Base-by-base conservation (phyloP, 2,888 invertebrate species). In the Iselma pallidipennis region DNA sequence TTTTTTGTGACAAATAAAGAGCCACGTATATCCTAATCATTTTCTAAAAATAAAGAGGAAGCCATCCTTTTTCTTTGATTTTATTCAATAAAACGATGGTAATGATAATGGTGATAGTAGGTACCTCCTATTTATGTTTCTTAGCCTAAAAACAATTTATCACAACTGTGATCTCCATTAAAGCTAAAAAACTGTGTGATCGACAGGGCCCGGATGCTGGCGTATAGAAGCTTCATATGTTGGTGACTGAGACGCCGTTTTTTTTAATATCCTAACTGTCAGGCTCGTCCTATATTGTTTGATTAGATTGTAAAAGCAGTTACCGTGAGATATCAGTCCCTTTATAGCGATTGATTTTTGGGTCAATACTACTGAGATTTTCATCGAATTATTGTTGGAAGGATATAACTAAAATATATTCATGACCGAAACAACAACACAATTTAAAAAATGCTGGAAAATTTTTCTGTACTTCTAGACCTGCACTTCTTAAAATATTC, bases 251-350 rank as follows among this genome's bases (percentile, higher is more conserved):
- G 19, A 10, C 9, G 9, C 9, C 2, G 51, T 29, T 6, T 61
- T 54, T 56, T 61, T 61, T 57, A 61, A 61, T 61, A 61, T 61
- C 61, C 61, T 53, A 23, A 29, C 57, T 61, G 61, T 57, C 61
- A 42, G 57, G 42, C 26, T 49, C 31, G 48, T 55, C 49, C 49
- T 51, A 28, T 51, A 51, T 51, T 29, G 51, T 51, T 28, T 51
- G 16, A 51, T 31, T 26, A 19, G 12, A 19, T 28, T 28, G 29
- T 21, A 29, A 51, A 51, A 6, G 29, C 51, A 21, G 16, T 14
- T 16, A 37, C 16, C 9, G 37, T 37, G 7, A 37, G 37, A 7
- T 37, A 37, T 37, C n/a, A 37, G 19, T 4, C 16, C 16, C 6
- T 16, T 16, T 19, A 16, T 37, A 19, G 9, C 9, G 7, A 9